A percentile compares a stretch with the other conserved stretches of the same genome.
phyloP scores from a whole-genome alignment of 1,140 invertebrate genomes.

The Lutraria rhynchaena region DNA sequence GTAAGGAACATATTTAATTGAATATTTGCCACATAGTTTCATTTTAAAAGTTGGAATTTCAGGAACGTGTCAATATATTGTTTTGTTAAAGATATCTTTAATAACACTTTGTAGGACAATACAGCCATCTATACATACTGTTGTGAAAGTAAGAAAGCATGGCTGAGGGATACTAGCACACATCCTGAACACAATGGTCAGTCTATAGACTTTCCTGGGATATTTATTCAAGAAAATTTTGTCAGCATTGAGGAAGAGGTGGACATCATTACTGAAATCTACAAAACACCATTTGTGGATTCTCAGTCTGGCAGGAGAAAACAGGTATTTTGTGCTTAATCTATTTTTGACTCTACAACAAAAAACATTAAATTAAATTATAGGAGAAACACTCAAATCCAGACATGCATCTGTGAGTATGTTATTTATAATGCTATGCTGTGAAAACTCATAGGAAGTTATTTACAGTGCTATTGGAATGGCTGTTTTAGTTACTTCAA shows the following conservation, averaged over 20 bases:
- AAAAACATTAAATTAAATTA: no score
- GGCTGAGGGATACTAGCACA: slow-evolving; percentile 10
- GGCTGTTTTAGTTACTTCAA: no score
- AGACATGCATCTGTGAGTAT: no score
- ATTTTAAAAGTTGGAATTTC: neutral
- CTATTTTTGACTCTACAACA: no score
- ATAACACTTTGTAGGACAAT: slow-evolving; percentile 21
- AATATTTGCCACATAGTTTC: no score
- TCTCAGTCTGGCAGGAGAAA: slow-evolving; percentile 98
- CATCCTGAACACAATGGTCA: slow-evolving; percentile 56
- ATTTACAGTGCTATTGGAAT: no score
- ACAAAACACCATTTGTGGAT: slow-evolving; percentile 92
- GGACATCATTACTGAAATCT: slow-evolving; percentile 87
- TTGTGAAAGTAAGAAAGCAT: slow-evolving; percentile 54
- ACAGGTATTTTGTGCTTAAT: no score
- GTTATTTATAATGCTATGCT: no score
- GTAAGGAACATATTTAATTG: no score
- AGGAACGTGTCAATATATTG: neutral
- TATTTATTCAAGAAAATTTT: slow-evolving; percentile 86
- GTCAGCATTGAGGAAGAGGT: slow-evolving; percentile 88
- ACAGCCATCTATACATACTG: slow-evolving; percentile 47
- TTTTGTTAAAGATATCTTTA: slow-evolving; percentile 47
- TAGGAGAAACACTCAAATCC: no score
- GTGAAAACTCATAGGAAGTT: no score
- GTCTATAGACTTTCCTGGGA: slow-evolving; percentile 77